phyloP scores from a whole-genome alignment of 1,140 invertebrate genomes.

The Triops longicaudatus region DNA sequence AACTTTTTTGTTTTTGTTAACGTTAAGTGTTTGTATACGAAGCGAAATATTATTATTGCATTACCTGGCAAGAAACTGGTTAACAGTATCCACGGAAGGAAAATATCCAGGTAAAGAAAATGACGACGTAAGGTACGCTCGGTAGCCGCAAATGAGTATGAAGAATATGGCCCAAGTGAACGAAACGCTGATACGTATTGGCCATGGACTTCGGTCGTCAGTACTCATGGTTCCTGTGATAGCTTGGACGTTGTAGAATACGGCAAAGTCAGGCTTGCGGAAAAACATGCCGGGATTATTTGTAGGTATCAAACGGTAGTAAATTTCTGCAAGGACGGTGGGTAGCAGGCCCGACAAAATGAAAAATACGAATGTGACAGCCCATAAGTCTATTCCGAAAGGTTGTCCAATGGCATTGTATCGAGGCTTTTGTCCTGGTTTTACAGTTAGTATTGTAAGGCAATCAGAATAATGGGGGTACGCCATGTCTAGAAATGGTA shows the following conservation, averaged over 20 bases:
- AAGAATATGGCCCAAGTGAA: slow-evolving; percentile 23
- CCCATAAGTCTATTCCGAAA: background rate
- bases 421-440: slow-evolving; percentile 20
- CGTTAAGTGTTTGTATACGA: too few relatives aligned
- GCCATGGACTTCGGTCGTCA: slow-evolving; percentile 23
- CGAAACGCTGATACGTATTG: slow-evolving; percentile 23
- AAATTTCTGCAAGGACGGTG: background rate
- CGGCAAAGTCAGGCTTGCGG: background rate
- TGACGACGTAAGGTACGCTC: slow-evolving; percentile 16
- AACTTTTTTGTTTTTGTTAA: background rate
- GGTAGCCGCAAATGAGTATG: slow-evolving; percentile 16
- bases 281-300: background rate
- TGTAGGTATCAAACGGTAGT: slow-evolving; percentile 13
- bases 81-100: slow-evolving; percentile 29
- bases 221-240: slow-evolving; percentile 9
- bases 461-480: slow-evolving; percentile 17
- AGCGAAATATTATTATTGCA: background rate
- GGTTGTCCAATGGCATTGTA: slow-evolving; percentile 26
- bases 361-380: slow-evolving; percentile 2
- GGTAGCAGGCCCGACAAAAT: slow-evolving; percentile 15
- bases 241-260: slow-evolving; percentile 23
- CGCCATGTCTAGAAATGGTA: slow-evolving; percentile 24
- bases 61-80: slow-evolving; percentile 23
- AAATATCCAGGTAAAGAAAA: background rate
- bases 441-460: slow-evolving; percentile 18